These are phyloP conservation scores for Stegostoma tigrinum DNA, from an alignment of 2,113 vertebrate genomes.

Conservation along the genomic window DNA sequence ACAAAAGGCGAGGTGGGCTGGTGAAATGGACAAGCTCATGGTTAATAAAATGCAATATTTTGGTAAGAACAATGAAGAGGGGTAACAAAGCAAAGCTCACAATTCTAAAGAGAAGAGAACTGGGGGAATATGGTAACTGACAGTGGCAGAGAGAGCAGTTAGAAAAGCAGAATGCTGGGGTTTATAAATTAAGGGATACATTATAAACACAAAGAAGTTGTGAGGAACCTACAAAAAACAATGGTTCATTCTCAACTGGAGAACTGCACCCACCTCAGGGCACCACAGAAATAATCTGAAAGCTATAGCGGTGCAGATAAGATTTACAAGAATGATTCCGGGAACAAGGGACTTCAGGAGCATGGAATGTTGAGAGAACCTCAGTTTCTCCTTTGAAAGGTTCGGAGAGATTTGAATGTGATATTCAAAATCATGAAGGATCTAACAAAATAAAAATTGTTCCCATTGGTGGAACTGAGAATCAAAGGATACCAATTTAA, in stretches of 20 bases:
- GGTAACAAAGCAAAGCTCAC: neutral
- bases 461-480: neutral
- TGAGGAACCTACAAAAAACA: neutral
- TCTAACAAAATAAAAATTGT: neutral
- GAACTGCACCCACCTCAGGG: neutral
- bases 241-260: neutral
- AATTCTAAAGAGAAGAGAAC: neutral
- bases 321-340: neutral
- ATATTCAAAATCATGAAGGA: neutral
- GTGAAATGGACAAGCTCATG: neutral
- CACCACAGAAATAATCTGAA: neutral
- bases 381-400: neutral
- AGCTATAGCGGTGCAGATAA: neutral
- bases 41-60: no score
- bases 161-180: neutral
- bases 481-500: neutral
- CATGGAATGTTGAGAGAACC: neutral
- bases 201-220: neutral
- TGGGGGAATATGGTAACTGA: neutral
- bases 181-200: neutral
- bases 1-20: neutral
- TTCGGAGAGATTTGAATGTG: neutral
- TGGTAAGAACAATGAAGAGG: neutral
- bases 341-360: neutral
- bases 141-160: neutral